These are phyloP conservation scores for Craniophora ligustri DNA, from an alignment of 2,888 invertebrate species.

Conservation along the genomic window DNA sequence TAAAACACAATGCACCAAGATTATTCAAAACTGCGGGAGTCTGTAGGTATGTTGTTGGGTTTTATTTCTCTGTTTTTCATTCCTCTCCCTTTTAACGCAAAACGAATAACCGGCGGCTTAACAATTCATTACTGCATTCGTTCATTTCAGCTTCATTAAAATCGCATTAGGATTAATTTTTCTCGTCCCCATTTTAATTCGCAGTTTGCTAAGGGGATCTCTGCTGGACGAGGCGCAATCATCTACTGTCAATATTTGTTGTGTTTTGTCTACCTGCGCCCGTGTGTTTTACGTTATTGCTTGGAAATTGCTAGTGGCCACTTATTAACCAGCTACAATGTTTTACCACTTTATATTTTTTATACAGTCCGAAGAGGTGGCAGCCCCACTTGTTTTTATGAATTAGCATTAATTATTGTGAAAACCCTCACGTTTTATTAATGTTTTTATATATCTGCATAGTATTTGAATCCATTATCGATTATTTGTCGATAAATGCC, in stretches of 20 bases:
- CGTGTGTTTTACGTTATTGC: slow-evolving; percentile 69
- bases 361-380: slow-evolving; percentile 14
- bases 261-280: slow-evolving; percentile 79
- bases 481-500: slow-evolving; percentile 20
- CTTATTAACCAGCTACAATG: slow-evolving; percentile 40
- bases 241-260: slow-evolving; percentile 86
- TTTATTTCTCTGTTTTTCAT: slow-evolving; percentile 66
- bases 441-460: slow-evolving; percentile 31
- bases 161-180: slow-evolving; percentile 89
- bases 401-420: slow-evolving; percentile 30
- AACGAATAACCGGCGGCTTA: slow-evolving; percentile 80
- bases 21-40: slow-evolving; percentile 43
- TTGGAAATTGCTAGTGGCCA: slow-evolving; percentile 51
- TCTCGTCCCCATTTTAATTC: slow-evolving; percentile 87
- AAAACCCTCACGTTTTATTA: slow-evolving; percentile 20
- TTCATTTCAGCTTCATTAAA: slow-evolving; percentile 88
- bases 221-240: slow-evolving; percentile 83
- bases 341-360: slow-evolving; percentile 42
- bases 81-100: slow-evolving; percentile 67
- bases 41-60: slow-evolving; percentile 26
- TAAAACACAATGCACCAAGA: slow-evolving; percentile 48
- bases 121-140: slow-evolving; percentile 86
- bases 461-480: slow-evolving; percentile 30
- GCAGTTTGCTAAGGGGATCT: slow-evolving; percentile 85
- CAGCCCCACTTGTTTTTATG: slow-evolving; percentile 26